A percentile compares a stretch with the other conserved stretches of the same genome.
Evolutionary conservation across 2,797 vertebrate species (phyloP).

Genomic region (Coregonus suidteri): DNA sequence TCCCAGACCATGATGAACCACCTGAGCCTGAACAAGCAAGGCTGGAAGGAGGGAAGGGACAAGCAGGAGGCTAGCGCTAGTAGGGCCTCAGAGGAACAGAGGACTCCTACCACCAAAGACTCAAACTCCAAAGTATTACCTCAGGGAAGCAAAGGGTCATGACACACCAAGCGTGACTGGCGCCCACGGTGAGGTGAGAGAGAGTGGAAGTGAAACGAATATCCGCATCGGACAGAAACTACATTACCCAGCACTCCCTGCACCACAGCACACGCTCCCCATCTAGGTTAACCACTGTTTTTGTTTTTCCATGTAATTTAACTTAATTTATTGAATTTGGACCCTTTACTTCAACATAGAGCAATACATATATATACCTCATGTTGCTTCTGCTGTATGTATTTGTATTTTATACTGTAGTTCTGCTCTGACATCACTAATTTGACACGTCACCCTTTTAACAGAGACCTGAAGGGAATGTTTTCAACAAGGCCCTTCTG

Average conservation of each 20-base stretch:
- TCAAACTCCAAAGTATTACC: slow-evolving; percentile 73
- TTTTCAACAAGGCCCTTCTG: slow-evolving; percentile 18
- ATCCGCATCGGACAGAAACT: slow-evolving; percentile 28
- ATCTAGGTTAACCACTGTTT: slow-evolving; percentile 68
- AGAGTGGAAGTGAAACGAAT: slow-evolving; percentile 42
- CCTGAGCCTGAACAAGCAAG: slow-evolving; percentile 80
- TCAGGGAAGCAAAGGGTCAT: slow-evolving; percentile 50
- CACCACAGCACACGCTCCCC: slow-evolving; percentile 48
- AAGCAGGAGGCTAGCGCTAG: slow-evolving; percentile 42
- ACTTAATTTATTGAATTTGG: slow-evolving; percentile 52
- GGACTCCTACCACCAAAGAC: slow-evolving; percentile 65
- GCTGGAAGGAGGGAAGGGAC: slow-evolving; percentile 69
- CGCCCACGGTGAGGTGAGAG: background rate
- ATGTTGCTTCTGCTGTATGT: slow-evolving; percentile 67
- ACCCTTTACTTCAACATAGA: slow-evolving; percentile 70
- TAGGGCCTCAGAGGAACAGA: slow-evolving; percentile 76
- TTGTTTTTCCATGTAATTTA: slow-evolving; percentile 21
- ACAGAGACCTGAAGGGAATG: slow-evolving; percentile 11
- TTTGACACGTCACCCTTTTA: slow-evolving; percentile 22
- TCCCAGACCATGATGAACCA: slow-evolving; percentile 83
- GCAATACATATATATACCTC: slow-evolving; percentile 79
- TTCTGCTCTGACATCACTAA: slow-evolving; percentile 64
- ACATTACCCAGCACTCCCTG: background rate
- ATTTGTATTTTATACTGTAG: slow-evolving; percentile 31
- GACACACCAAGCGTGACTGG: slow-evolving; percentile 45